Conservation (phyloP, 1,140 invertebrate species). For the Trypoxylus dichotomus region DNA sequence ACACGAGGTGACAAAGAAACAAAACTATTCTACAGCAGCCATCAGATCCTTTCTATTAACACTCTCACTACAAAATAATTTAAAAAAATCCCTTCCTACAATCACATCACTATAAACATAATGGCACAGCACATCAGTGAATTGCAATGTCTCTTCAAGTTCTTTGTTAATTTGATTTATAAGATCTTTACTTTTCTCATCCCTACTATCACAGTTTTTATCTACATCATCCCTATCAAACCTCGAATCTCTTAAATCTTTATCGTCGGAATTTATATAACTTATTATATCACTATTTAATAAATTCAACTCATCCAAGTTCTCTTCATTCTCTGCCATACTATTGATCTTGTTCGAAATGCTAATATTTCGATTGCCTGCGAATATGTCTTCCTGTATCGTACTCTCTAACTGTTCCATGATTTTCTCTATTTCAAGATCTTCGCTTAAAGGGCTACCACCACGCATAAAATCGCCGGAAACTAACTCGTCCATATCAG, state of each 20-base stretch:
- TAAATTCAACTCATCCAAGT: neutral
- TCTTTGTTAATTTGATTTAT: neutral
- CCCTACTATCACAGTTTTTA: neutral
- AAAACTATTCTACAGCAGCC: neutral
- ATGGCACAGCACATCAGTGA: slow-evolving; percentile 2
- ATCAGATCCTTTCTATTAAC: neutral
- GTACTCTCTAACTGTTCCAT: neutral
- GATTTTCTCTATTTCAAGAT: neutral
- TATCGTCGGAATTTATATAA: neutral
- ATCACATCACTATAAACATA: slow-evolving; percentile 2
- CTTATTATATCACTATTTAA: neutral
- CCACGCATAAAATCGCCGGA: neutral
- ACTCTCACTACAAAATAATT: neutral
- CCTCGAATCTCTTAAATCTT: neutral
- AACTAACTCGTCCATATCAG: neutral
- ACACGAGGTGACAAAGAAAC: neutral
- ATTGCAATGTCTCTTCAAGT: neutral
- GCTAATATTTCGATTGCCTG: neutral
- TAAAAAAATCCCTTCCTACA: neutral
- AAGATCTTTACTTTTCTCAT: neutral
- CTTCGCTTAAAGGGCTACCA: neutral
- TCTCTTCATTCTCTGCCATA: neutral
- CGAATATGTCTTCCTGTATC: neutral
- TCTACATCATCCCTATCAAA: neutral
- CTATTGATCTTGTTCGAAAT: neutral